These are phyloP conservation scores for Micronisus gabar DNA, from an alignment of 2,113 vertebrate genomes.

Conservation along the genomic window DNA sequence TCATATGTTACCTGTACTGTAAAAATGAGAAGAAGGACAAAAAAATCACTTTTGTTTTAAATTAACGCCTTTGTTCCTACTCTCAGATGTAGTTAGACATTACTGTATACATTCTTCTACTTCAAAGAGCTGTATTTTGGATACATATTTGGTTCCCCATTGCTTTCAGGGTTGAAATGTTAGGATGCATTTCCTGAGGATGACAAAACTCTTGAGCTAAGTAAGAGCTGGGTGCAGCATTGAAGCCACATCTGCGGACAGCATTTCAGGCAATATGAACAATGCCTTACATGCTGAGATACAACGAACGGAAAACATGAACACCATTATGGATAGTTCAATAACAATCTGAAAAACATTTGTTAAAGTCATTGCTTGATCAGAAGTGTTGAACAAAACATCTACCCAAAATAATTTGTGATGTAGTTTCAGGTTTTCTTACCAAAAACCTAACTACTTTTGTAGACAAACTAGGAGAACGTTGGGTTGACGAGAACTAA, in stretches of 20 bases:
- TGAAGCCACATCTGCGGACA: neutral
- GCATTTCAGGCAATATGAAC: neutral
- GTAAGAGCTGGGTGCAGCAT: neutral
- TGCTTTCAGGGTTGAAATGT: constrained; percentile 10
- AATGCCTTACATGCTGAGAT: neutral
- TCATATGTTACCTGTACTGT: neutral
- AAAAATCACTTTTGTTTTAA: neutral
- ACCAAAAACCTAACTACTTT: neutral
- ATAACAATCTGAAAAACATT: neutral
- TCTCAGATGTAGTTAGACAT: neutral
- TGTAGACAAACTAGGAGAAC: neutral
- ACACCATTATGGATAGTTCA: neutral
- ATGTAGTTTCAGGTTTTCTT: neutral
- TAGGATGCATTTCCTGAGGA: constrained; percentile 26
- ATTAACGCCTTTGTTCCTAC: neutral
- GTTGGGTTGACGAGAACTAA: neutral
- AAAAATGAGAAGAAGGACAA: neutral
- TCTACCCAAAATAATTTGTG: neutral
- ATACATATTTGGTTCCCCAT: neutral
- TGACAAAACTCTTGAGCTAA: neutral
- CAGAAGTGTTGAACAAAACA: neutral
- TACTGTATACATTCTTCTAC: neutral
- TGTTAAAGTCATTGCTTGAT: neutral
- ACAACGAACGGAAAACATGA: neutral
- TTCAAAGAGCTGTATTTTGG: constrained; percentile 4